Evolutionary conservation across 2,888 invertebrate species (phyloP), one percentile per base, ranked within the genome.

Genomic region (Acronicta leporina): DNA sequence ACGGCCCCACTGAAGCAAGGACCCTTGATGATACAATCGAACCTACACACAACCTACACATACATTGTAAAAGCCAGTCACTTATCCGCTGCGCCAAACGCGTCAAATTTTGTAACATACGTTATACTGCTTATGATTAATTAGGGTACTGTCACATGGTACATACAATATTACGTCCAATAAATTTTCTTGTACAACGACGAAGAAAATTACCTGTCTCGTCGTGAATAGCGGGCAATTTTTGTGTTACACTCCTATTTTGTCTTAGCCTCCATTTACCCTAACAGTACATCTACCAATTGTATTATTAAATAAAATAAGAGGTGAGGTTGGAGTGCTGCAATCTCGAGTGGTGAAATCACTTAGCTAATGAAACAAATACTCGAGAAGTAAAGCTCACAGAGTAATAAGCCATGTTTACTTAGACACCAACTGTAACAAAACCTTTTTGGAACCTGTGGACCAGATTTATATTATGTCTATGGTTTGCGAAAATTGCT

Each of bases 281-380:
- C 8, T 16, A 42, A 46, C 67, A 43, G 43, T 50, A 51, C 47
- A 51, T 48, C 52, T 47, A 43, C 30, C 42, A 30, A 53, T 44
- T 51, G 35, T 56, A 41, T 35, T 66, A 42, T 41, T 56, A 41
- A 47, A 53, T 44, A 25, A 40, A 68, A 56, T 57, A 56, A 51
- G 47, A 54, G 44, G 25, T 47, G 44, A 46, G 43, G 45, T 59
- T 46, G 53, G 51, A 16, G 53, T 53, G 35, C 57, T 49, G 35
- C 56, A 63, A 53, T 38, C 55, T 27, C 10, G 15, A 67, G 16
- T 63, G 48, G 58, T 57, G 52, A 54, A 62, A 62, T 67, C 77
- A 79, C 77, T 78, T 78, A 79, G 75, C 75, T 76, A 79, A 79
- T 78, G 73, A 75, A 75, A 75, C 75, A 67, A 68, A 61, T 63